Base-by-base conservation (phyloP, 2,113 vertebrate genomes). In the Cottus gobio region DNA sequence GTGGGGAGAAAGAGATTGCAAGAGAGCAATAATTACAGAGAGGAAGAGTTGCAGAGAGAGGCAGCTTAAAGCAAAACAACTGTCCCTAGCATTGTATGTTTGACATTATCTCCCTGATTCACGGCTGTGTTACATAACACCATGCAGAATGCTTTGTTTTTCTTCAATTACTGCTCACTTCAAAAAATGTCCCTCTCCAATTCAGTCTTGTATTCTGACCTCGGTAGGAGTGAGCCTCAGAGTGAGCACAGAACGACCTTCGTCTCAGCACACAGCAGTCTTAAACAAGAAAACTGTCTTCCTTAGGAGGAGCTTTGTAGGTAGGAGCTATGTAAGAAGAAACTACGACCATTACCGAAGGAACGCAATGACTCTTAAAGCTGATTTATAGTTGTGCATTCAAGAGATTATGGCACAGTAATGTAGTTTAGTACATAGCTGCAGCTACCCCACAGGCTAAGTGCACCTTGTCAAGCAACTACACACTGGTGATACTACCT, bases 91-190 rank as follows among this genome's bases (percentile, higher is more conserved):
- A 61, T 52, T 75, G 50, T 42, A 58, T 42, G 37, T 71, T 74
- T 84, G 62, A 80, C 80, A 85, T 84, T 71, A 71, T 75, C 73
- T 54, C 20, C 57, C 75, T 82, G 79, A 86, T 87, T 87, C 78
- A 75, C 61, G 1, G 22, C 66, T 57, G 61, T 15, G 70, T 89
- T 89, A 72, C 69, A 79, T 85, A 89, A 87, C n/a, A 31, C 11
- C 56, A 52, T 57, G 73, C 56, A 79, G 76, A 64, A 73, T 44
- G 77, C 77, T n/a, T n/a, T 76, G 5, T 52, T 74, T 82, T 85
- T 74, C 71, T 62, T 78, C 77, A 86, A 85, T 64, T 74, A 73
- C 46, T 2, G 2, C 48, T 77, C 12, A 56, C 28, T 67, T 56
- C 52, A 73, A 68, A 72, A 81, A 57, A 77, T 18, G 62, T 84